Conservation (phyloP, 2,113 vertebrate species). For the Halcyon senegalensis region DNA sequence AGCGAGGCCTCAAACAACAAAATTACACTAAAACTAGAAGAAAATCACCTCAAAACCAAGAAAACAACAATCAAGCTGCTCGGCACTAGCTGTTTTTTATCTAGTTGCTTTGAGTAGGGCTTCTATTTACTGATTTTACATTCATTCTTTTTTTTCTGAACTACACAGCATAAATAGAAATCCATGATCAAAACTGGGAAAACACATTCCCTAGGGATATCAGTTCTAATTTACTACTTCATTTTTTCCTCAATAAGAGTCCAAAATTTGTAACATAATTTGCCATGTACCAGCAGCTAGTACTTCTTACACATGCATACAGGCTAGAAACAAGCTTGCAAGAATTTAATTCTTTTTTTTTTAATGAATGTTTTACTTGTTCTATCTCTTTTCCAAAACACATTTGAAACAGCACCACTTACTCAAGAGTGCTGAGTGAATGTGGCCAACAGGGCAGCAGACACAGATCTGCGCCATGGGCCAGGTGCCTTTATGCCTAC, state of each 20-base stretch:
- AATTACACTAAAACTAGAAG: not conserved
- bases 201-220: not conserved
- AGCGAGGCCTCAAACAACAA: not conserved
- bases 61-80: not conserved
- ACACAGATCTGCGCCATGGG: not conserved
- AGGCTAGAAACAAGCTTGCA: conserved; percentile 17
- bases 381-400: not conserved
- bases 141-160: not conserved
- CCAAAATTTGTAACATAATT: not conserved
- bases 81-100: not conserved
- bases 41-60: conserved; percentile 6
- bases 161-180: not conserved
- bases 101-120: not conserved
- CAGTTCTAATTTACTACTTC: not conserved
- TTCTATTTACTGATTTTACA: not conserved
- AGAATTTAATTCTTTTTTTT: not conserved
- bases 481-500: not conserved
- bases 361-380: not conserved
- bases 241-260: not conserved
- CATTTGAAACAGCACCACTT: not conserved
- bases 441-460: fast-evolving
- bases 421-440: not conserved
- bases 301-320: not conserved
- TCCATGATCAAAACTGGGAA: not conserved
- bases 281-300: not conserved